phyloP scores from a whole-genome alignment of 2,113 vertebrate species.

The Rattus rattus region DNA sequence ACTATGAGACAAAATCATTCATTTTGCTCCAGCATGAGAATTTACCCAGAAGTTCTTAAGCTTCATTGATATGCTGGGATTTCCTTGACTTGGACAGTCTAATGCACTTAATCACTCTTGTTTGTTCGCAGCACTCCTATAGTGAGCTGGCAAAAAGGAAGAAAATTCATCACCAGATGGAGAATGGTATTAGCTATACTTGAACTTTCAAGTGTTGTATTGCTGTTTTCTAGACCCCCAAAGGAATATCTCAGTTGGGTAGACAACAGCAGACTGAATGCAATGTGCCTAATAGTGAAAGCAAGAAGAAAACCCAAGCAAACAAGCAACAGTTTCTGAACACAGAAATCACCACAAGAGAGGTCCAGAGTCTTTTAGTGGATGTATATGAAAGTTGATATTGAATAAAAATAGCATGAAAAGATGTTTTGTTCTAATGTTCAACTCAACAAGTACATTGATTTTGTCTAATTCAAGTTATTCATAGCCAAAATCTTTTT shows the following conservation, averaged over 20 bases:
- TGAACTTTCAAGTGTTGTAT: conserved; percentile 63
- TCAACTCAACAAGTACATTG: neutral
- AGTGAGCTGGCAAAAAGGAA: conserved; percentile 11
- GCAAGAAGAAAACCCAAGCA: conserved; percentile 25
- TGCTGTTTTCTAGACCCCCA: conserved; percentile 40
- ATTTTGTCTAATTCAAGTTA: conserved; percentile 22
- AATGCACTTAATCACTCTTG: conserved; percentile 42
- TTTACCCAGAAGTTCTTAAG: conserved; percentile 35
- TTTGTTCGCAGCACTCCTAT: neutral
- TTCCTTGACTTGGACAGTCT: conserved; percentile 42
- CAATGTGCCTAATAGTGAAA: neutral
- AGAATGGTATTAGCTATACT: conserved; percentile 47
- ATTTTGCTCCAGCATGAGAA: conserved; percentile 16
- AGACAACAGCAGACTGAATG: neutral
- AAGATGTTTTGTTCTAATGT: neutral
- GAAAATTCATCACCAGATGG: conserved; percentile 48
- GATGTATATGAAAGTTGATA: neutral
- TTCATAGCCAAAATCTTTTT: conserved; percentile 30
- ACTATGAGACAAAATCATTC: neutral
- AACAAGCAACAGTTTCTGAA: conserved; percentile 16
- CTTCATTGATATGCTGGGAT: conserved; percentile 31
- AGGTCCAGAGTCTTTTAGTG: neutral
- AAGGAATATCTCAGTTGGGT: neutral
- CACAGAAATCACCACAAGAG: conserved; percentile 9
- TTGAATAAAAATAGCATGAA: neutral